Evolutionary conservation across 2,888 invertebrate species (phyloP).

Genomic region (Hirtodrosophila cameraria): DNA sequence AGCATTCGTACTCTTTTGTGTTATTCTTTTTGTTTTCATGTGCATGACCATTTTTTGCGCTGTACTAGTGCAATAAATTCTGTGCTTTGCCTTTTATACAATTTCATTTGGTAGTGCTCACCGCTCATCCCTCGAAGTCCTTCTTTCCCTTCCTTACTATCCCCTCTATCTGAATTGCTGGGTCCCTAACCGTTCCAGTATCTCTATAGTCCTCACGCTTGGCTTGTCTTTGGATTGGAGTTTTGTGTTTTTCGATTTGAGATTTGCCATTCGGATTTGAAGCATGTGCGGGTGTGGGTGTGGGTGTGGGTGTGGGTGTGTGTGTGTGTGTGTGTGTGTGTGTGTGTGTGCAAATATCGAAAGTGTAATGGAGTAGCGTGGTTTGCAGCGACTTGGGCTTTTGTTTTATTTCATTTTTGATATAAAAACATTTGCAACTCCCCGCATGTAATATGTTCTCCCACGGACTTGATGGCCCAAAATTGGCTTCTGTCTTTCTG

Average conservation of each 20-base stretch:
- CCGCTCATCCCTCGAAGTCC: slow-evolving; percentile 3
- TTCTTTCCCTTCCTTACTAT: neutral
- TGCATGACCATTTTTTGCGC: slow-evolving; percentile 52
- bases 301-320: slow-evolving; percentile 20
- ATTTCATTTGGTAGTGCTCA: slow-evolving; percentile 66
- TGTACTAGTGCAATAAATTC: slow-evolving; percentile 68
- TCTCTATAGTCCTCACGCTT: slow-evolving; percentile 61
- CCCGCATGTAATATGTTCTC: slow-evolving; percentile 40
- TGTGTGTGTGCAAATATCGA: slow-evolving; percentile 62
- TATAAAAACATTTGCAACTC: slow-evolving; percentile 73
- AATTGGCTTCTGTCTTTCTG: slow-evolving; percentile 65
- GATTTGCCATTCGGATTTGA: slow-evolving; percentile 69
- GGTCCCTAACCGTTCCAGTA: slow-evolving; percentile 5
- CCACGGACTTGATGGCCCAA: slow-evolving; percentile 59
- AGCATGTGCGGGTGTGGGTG: slow-evolving; percentile 16
- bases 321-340: slow-evolving; percentile 12
- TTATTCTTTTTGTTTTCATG: slow-evolving; percentile 19
- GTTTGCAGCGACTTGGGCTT: slow-evolving; percentile 62
- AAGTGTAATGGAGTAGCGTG: slow-evolving; percentile 79
- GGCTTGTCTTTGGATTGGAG: slow-evolving; percentile 77
- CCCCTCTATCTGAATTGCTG: slow-evolving; percentile 32
- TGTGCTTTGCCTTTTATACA: slow-evolving; percentile 76
- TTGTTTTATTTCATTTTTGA: slow-evolving; percentile 80
- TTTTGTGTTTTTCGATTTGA: slow-evolving; percentile 74
- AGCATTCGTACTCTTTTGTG: slow-evolving; percentile 11